A percentile compares a stretch with the other conserved stretches of the same genome.
Evolutionary conservation across 2,113 vertebrate species (phyloP).

Genomic region (Hassar affinis): DNA sequence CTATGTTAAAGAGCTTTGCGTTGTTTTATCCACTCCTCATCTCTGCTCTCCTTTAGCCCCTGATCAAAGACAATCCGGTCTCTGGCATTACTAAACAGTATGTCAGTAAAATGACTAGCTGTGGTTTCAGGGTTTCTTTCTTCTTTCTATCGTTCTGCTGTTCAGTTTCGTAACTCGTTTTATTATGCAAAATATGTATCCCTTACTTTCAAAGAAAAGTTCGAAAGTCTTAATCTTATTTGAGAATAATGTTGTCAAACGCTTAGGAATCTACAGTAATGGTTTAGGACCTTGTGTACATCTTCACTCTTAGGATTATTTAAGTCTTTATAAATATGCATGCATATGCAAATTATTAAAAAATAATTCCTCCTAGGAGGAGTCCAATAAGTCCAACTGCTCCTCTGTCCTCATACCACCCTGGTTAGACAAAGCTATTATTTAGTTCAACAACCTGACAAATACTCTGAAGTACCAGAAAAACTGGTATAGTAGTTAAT

Average conservation of each 20-base stretch:
- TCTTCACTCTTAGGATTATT: not conserved
- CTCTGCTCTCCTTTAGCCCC: not conserved
- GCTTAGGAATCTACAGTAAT: not conserved
- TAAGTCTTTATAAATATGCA: not conserved
- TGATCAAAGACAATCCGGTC: not conserved
- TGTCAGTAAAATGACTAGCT: not conserved
- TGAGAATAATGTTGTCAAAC: too few relatives aligned
- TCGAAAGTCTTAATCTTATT: too few relatives aligned
- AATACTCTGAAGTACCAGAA: too few relatives aligned
- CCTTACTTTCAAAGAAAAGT: too few relatives aligned
- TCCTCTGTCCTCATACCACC: too few relatives aligned
- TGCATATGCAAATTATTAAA: not conserved
- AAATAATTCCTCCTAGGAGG: too few relatives aligned
- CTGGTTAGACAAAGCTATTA: too few relatives aligned
- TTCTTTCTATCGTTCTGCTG: not conserved
- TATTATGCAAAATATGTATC: not conserved
- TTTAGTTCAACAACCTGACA: too few relatives aligned
- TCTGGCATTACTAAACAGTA: not conserved
- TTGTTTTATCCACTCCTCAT: not conserved
- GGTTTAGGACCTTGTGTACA: too few relatives aligned
- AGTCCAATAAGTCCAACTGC: too few relatives aligned
- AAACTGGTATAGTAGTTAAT: too few relatives aligned
- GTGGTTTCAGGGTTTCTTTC: not conserved
- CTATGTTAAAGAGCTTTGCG: not conserved
- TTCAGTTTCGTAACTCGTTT: not conserved